A percentile compares a stretch with the other conserved stretches of the same genome.
phyloP scores from a whole-genome alignment of 2,113 vertebrate genomes.

The Cervus canadensis region DNA sequence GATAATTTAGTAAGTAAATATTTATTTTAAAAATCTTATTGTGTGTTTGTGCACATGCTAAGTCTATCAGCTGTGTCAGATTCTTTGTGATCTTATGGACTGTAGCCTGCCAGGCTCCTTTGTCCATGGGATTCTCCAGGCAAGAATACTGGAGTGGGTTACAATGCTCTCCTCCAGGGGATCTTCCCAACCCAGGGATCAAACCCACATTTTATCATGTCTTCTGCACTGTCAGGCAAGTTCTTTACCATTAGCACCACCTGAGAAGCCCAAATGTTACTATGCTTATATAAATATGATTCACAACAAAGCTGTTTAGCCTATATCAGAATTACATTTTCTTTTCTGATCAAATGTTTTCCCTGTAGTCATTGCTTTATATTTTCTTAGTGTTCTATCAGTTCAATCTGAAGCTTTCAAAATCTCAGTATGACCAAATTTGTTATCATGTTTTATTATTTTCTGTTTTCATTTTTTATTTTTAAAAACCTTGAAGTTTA shows the following conservation, averaged over 20 bases:
- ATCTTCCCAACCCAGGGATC: neutral
- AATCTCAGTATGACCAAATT: neutral
- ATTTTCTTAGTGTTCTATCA: neutral
- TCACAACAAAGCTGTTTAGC: neutral
- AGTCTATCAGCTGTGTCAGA: neutral
- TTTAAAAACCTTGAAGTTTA: neutral
- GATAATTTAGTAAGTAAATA: neutral
- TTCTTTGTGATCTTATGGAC: neutral
- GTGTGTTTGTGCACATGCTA: neutral
- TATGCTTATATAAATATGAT: neutral
- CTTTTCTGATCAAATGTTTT: neutral
- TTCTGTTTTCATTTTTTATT: neutral
- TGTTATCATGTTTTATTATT: neutral
- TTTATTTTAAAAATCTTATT: neutral
- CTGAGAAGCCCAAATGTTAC: neutral
- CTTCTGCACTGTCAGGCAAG: neutral
- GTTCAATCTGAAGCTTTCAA: neutral
- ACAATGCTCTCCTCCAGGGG: neutral
- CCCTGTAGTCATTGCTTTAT: neutral
- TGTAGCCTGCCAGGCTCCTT: neutral
- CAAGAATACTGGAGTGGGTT: neutral
- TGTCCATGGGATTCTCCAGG: neutral
- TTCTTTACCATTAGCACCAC: neutral
- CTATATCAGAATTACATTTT: neutral
- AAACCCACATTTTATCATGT: neutral